Base-by-base conservation (phyloP, 2,797 vertebrate genomes). In the Hemitrygon akajei region DNA sequence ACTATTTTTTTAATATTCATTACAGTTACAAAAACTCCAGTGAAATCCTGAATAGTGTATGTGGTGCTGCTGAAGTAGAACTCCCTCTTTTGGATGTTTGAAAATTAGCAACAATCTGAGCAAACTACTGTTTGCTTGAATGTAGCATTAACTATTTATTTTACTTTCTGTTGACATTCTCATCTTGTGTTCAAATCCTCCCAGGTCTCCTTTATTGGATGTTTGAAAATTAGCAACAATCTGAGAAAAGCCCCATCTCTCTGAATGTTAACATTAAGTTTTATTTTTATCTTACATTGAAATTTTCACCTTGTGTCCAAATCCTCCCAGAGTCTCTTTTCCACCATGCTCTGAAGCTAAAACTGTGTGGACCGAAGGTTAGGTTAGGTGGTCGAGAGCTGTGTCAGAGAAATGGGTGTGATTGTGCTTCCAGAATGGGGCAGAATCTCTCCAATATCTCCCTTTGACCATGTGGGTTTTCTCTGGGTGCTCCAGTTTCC, bases 51-150 rank as follows among this genome's bases (percentile, higher is more conserved):
- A 11, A 14, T 87, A 60, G 40, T 25, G 14, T 87, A 12, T 87
- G 84, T 60, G 84, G 12, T 87, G 84, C 30, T 30, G 7, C 56
- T 87, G 84, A 10, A 63, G 56, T 60, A 87, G 14, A 87, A 87
- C 84, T 87, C 84, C 84, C 84, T 87, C 84, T 87, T 87, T 87
- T 87, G 84, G 56, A 63, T 87, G 27, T 12, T 87, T 87, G 84
- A 12, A 87, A 87, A 87, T 60, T 30, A 87, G 84, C 84, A 87
- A 87, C 84, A 60, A n/a, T 87, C 30, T 63, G 25, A 63, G 58
- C 60, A 30, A n/a, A 87, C 84, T 87, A 60, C 11, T 9, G 37
- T 25, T 25, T 87, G 84, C 20, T 22, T 58, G 84, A 60, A 63
- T 60, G n/a, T n/a, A 27, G 12, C 30, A 27, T 12, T 87, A 60